A percentile compares a stretch with the other conserved stretches of the same genome.
These are phyloP conservation scores for Erpetoichthys calabaricus DNA, from an alignment of 2,797 vertebrate species.

Conservation along the genomic window DNA sequence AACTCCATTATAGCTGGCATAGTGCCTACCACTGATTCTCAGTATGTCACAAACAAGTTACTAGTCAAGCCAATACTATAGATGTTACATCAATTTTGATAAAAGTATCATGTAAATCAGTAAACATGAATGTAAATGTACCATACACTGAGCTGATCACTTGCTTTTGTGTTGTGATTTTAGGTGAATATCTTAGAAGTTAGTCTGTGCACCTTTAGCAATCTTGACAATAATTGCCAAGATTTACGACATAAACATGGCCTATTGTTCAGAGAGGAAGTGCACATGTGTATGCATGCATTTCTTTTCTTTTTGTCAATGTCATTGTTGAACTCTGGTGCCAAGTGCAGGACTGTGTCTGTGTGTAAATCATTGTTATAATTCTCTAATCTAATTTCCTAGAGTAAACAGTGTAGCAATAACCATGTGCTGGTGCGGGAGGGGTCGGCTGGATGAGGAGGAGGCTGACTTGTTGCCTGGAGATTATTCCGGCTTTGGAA, in stretches of 20 bases:
- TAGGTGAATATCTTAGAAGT: too few relatives aligned
- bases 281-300: slow-evolving; percentile 4
- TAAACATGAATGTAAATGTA: too few relatives aligned
- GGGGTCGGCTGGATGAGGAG: slow-evolving; percentile 1
- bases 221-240: background rate
- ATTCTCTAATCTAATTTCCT: slow-evolving; percentile 17
- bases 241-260: slow-evolving; percentile 10
- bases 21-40: too few relatives aligned
- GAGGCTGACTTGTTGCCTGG: slow-evolving; percentile 6
- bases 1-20: too few relatives aligned
- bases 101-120: too few relatives aligned
- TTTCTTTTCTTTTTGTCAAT: background rate
- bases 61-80: too few relatives aligned
- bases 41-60: too few relatives aligned
- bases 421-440: slow-evolving; percentile 4
- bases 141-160: too few relatives aligned
- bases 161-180: too few relatives aligned
- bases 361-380: background rate
- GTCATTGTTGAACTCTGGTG: background rate
- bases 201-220: background rate
- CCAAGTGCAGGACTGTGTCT: background rate
- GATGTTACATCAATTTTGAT: too few relatives aligned
- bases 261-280: slow-evolving; percentile 26
- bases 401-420: slow-evolving; percentile 8
- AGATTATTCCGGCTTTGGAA: background rate